Percentiles rank a stretch among this genome's conserved stretches.
Conservation (phyloP, 1,140 invertebrate genomes). For the Arctopsyche grandis region DNA sequence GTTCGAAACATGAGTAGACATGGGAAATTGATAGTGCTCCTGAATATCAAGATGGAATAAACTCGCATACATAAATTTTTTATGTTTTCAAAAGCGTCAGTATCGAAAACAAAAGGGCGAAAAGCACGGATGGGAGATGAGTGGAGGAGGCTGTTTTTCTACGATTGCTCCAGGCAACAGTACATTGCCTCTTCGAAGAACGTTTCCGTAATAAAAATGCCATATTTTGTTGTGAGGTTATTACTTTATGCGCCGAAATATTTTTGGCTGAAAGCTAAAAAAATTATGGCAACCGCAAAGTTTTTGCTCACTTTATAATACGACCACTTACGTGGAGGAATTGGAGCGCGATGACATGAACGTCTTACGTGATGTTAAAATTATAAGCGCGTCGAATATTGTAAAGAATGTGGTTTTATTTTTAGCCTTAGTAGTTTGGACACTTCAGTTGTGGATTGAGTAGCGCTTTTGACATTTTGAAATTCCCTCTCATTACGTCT, state of each 20-base stretch:
- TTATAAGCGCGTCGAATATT: too few species aligned
- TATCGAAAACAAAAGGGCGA: too few species aligned
- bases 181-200: slow-evolving; percentile 27
- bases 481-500: too few species aligned
- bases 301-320: slow-evolving; percentile 35
- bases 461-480: too few species aligned
- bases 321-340: slow-evolving; percentile 34
- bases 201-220: slow-evolving; percentile 44
- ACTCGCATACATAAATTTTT: not conserved
- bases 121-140: not conserved
- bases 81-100: too few species aligned
- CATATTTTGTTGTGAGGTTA: slow-evolving; percentile 36
- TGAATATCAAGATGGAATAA: not conserved
- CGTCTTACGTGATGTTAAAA: too few species aligned
- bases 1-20: not conserved
- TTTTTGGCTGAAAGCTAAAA: slow-evolving; percentile 36
- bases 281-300: slow-evolving; percentile 39
- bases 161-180: not conserved
- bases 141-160: slow-evolving; percentile 9
- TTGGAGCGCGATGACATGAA: not conserved
- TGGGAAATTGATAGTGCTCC: slow-evolving; percentile 2
- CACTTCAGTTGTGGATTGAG: too few species aligned
- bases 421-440: too few species aligned
- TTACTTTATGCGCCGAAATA: slow-evolving; percentile 38
- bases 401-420: too few species aligned